Percentiles rank a stretch among this genome's conserved stretches.
Evolutionary conservation across 2,888 invertebrate species (phyloP).

Genomic region (Didymodactylos carnosus): DNA sequence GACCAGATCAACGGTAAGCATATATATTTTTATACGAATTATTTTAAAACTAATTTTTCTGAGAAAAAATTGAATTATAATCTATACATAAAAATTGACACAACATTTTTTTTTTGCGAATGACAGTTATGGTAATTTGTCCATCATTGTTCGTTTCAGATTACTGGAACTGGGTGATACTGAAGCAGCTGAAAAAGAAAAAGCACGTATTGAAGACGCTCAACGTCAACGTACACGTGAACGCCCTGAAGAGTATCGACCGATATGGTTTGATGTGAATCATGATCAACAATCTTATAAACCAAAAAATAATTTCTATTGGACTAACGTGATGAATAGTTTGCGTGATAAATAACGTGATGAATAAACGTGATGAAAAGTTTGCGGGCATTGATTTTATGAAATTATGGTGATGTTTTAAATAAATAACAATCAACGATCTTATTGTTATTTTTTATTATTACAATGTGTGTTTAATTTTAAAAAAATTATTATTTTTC

Average conservation of each 20-base stretch:
- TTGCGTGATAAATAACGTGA: neutral
- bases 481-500: too few species aligned
- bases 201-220: constrained; percentile 50
- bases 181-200: constrained; percentile 49
- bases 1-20: constrained; percentile 47
- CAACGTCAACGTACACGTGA: constrained; percentile 43
- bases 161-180: constrained; percentile 52
- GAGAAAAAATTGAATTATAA: too few species aligned
- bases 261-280: neutral
- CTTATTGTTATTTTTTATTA: too few species aligned
- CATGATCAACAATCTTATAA: neutral
- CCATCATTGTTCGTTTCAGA: too few species aligned
- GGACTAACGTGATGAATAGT: too few species aligned
- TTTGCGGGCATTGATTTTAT: neutral
- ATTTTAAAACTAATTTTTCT: neutral
- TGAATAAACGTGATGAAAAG: neutral
- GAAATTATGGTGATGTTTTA: neutral
- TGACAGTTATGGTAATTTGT: too few species aligned
- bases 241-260: neutral
- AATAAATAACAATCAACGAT: too few species aligned
- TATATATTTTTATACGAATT: neutral
- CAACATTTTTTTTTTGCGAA: too few species aligned
- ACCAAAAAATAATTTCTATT: too few species aligned
- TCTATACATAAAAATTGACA: too few species aligned
- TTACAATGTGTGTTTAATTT: too few species aligned